phyloP scores from a whole-genome alignment of 2,113 vertebrate species.

The Osmerus eperlanus region DNA sequence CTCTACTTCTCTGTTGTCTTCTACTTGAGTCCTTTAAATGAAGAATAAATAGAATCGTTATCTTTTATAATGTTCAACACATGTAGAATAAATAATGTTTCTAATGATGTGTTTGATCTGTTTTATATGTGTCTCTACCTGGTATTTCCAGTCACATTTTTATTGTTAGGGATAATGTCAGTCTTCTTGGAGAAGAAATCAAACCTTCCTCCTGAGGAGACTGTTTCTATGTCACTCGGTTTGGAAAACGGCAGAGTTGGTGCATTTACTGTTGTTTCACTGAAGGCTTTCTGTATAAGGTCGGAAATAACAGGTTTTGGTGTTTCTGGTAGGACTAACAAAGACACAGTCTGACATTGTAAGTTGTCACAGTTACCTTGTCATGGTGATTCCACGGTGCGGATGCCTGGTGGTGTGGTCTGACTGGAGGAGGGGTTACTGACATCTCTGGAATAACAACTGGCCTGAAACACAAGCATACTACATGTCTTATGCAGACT shows the following conservation, averaged over 20 bases:
- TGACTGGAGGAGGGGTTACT: slow-evolving; percentile 16
- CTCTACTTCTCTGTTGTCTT: slow-evolving; percentile 75
- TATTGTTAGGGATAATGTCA: not conserved
- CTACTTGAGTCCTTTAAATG: slow-evolving; percentile 44
- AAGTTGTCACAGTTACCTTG: slow-evolving; percentile 39
- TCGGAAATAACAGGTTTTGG: not conserved
- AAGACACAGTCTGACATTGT: not conserved
- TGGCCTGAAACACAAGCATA: slow-evolving; percentile 39
- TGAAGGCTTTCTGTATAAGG: slow-evolving; percentile 39
- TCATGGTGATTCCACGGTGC: slow-evolving; percentile 15
- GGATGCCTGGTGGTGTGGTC: slow-evolving; percentile 40
- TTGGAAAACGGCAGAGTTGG: slow-evolving; percentile 16
- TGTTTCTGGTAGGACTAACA: not conserved
- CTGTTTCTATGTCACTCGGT: slow-evolving; percentile 11
- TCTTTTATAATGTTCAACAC: not conserved
- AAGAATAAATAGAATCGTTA: not conserved
- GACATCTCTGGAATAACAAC: slow-evolving; percentile 14
- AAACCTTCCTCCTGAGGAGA: slow-evolving; percentile 26
- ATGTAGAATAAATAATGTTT: not conserved
- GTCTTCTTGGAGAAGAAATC: slow-evolving; percentile 58
- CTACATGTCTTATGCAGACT: not conserved
- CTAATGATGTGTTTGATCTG: not conserved
- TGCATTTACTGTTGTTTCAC: slow-evolving; percentile 22
- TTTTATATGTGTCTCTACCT: slow-evolving; percentile 41
- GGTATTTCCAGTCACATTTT: slow-evolving; percentile 21